Percentiles rank a stretch among this genome's conserved stretches.
Evolutionary conservation across 1,140 invertebrate genomes (phyloP).

Genomic region (Panonychus citri): DNA sequence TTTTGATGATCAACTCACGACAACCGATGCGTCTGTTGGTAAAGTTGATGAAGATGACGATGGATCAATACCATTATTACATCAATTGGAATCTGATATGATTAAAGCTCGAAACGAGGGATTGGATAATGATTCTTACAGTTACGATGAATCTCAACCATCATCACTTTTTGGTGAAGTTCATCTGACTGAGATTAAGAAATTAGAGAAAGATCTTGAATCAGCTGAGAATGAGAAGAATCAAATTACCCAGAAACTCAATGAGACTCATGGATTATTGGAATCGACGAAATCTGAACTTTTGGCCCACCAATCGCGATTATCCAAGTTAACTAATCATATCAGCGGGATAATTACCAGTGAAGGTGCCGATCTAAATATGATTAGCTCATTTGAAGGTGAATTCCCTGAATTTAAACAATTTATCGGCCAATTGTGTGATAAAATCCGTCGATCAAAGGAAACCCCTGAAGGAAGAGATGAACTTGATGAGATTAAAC

Average conservation of each 20-base stretch:
- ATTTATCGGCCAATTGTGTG: background rate
- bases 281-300: conserved; percentile 54
- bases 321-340: background rate
- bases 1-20: conserved; percentile 15
- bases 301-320: background rate
- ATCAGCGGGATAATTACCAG: background rate
- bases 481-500: conserved; percentile 13
- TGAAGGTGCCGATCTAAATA: background rate
- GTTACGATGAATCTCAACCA: conserved; percentile 9
- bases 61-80: background rate
- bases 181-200: conserved; percentile 77
- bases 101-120: background rate
- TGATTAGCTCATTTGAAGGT: background rate
- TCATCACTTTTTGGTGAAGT: conserved; percentile 82
- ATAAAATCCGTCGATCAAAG: background rate
- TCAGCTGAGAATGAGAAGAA: conserved; percentile 53
- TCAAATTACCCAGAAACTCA: conserved; percentile 39
- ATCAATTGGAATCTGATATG: conserved; percentile 9
- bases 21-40: background rate
- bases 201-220: conserved; percentile 78
- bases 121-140: background rate
- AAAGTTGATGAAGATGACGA: conserved; percentile 8
- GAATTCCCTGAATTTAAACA: background rate
- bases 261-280: conserved; percentile 42
- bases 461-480: conserved; percentile 2